Evolutionary conservation across 1,140 invertebrate species (phyloP), one percentile per base, ranked within the genome.

Genomic region (Drosophila subpulchrella): DNA sequence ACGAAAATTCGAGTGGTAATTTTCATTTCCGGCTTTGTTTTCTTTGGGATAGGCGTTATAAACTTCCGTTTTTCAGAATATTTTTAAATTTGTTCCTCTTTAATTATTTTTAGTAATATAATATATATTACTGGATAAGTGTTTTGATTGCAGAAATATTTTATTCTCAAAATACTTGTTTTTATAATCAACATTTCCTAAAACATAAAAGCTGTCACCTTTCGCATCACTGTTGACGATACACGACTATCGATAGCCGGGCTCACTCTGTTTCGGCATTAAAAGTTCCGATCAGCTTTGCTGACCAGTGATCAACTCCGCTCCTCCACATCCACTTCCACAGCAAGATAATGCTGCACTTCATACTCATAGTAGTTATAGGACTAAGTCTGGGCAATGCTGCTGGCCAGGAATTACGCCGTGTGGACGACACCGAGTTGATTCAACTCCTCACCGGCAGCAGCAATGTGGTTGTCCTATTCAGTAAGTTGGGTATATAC

Each of bases 351-450:
- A 71, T 71, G 67, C 53, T 71, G 30, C n/a, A 48, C n/a, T 39
- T 56, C n/a, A 30, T 70, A 20, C 10, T 48, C 3, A 11, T 71
- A 12, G 53, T 10, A 7, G 13, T 36, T 10, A 10, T 78, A 15
- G 55, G 51, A 6, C 6, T 84, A 7, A 24, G 71, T 32, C 38
- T 65, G 32, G 50, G 11, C 6, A n/a, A 10, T 24, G 48, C 47
- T 11, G 30, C 12, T 11, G 12, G 53, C 42, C 51, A 73, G 13
- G 51, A 62, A 0, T 42, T 88, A 15, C 63, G 72, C 0, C 79
- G 79, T 3, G 84, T 89, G 20, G 85, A 88, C 51, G 84, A 88
- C 39, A 57, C 76, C 1, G 84, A 89, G 20, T 47, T 88, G 47
- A 76, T 88, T 39, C 80, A 84, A 39, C 67, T 89, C 7, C 38